Evolutionary conservation across 2,888 invertebrate species (phyloP), one percentile per base, ranked within the genome.

Genomic region (Caenorhabditis sp.): DNA sequence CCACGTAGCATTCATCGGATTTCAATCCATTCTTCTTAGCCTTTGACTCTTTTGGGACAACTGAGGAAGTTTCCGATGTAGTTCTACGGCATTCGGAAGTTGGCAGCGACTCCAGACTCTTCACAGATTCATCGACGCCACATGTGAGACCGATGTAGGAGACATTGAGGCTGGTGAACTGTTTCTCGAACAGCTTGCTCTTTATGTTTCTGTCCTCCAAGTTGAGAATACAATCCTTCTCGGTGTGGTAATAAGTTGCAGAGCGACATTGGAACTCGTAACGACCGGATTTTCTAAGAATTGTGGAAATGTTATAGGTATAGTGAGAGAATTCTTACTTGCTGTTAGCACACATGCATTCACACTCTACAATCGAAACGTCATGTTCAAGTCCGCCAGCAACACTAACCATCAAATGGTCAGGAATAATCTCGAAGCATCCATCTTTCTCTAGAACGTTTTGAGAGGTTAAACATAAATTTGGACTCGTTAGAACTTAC

Each of bases 191-290:
- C 5, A 75, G 58, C 13, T 74, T 75, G 20, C 52, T 43, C 45
- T 77, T 74, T 71, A 77, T 71, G 35, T 63, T 30, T 55, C 83
- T 41, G 41, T 83, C 75, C 46, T 86, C 87, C 52, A 87, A 62
- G 66, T 88, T 88, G 15, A 89, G 79, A 15, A 89, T 84, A 55
- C 89, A 89, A 43, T 88, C 89, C 20, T 78, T 65, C 43, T 87
- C 87, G 13, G 78, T 73, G 53, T 85, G 85, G 56, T 89, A 89
- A 68, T 89, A 89, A 11, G 86, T 88, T 24, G 88, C 86, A 8
- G 89, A 89, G 27, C 78, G 59, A 46, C 89, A 89, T 46, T 89
- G 86, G 82, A 89, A 88, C n/a, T 83, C 74, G 73, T 88, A 88
- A 30, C 83, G 66, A 32, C 84, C 82, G 4, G 88, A 88, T 11